Base-by-base conservation (phyloP, 2,888 invertebrate genomes). In the Microchrysa polita region DNA sequence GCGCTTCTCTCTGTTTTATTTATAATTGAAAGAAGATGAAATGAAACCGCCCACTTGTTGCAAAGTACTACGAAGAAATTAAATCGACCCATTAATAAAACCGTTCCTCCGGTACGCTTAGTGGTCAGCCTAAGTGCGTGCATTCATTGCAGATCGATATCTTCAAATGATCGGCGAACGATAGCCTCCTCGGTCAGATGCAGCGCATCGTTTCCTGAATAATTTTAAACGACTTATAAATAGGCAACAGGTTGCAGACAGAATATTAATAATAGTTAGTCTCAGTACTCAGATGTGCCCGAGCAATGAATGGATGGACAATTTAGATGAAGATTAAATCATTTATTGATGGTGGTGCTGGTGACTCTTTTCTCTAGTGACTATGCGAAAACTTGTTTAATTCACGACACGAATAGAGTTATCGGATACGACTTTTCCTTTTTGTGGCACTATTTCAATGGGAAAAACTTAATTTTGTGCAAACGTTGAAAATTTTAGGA, bases 1-100 rank as follows among this genome's bases (percentile, higher is more conserved):
- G 59, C 22, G 27, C 27, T 34, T 23, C 59, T 59, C 59, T 20
- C 5, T 12, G 27, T 20, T 22, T 22, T 57, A 18, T 23, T 59
- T 59, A 23, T 59, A 59, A 59, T 59, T 59, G 59, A 59, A 59
- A 59, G 59, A 59, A 14, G 59, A 20, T 9, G 23, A 59, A 59
- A 59, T 23, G 59, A 23, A 59, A 59, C 59, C 59, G 20, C 59
- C 59, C 59, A 59, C 59, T n/a, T 59, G 22, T 10, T 59, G 23
- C 14, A 4, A n/a, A n/a, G 48, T n/a, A 2, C 48, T 5, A 48
- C 27, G 27, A 7, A 48, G 14, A n/a, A 48, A 48, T 48, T 48
- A 48, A 48, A 48, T 2, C 16, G 48, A n/a, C 48, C 48, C 48
- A 48, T 48, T 48, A 48, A 48, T 48, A 48, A n/a, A 48, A n/a